Conservation (phyloP, 2,888 invertebrate species). For the Pelosia muscerda region DNA sequence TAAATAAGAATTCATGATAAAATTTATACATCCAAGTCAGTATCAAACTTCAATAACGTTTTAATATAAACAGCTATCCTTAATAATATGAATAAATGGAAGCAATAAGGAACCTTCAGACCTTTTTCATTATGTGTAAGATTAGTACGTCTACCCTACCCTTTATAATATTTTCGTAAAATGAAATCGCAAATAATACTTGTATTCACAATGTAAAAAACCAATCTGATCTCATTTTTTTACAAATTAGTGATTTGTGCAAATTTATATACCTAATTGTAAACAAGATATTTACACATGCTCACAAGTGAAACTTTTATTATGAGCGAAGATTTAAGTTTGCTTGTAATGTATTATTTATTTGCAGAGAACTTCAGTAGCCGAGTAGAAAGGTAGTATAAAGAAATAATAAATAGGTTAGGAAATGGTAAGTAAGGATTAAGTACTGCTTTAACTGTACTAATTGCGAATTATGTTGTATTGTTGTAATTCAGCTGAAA, state of each 20-base stretch:
- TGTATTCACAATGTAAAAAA: slow-evolving; percentile 3
- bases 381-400: neutral
- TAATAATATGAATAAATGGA: neutral
- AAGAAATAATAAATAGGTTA: neutral
- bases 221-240: neutral
- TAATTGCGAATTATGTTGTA: neutral
- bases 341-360: neutral
- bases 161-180: slow-evolving; percentile 4
- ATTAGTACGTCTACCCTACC: slow-evolving; percentile 2
- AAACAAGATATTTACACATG: slow-evolving; percentile 4
- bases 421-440: neutral
- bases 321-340: neutral
- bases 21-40: neutral
- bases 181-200: slow-evolving; percentile 1
- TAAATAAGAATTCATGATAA: neutral
- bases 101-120: slow-evolving; percentile 1
- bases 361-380: neutral
- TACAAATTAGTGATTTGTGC: neutral
- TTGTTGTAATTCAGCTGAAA: neutral
- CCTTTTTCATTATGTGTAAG: neutral
- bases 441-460: neutral
- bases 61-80: neutral
- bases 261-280: too few relatives aligned
- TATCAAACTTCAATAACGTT: neutral
- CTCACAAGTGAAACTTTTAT: neutral